Conservation (phyloP, 2,888 invertebrate species). For the Odontomyia ornata region DNA sequence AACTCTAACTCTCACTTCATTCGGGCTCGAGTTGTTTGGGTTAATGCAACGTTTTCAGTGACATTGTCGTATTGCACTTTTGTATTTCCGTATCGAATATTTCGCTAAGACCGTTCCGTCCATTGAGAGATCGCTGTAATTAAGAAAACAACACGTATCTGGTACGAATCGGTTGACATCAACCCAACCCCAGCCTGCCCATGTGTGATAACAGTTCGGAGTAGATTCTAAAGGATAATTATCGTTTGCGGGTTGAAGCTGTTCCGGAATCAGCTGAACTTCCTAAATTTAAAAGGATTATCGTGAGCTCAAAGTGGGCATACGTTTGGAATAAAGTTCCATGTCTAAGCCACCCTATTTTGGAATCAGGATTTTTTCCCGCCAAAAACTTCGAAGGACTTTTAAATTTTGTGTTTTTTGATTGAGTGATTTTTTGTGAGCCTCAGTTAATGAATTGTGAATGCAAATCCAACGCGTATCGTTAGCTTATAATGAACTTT, state of each 20-base stretch:
- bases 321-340: too few species aligned
- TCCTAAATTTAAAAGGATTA: background rate
- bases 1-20: slow-evolving; percentile 61
- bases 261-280: background rate
- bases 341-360: background rate
- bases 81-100: slow-evolving; percentile 32
- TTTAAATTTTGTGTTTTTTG: background rate
- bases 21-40: slow-evolving; percentile 63
- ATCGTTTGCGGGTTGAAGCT: background rate
- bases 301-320: background rate
- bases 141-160: background rate
- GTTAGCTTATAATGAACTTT: background rate
- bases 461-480: background rate
- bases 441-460: background rate
- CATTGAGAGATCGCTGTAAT: background rate
- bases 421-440: background rate
- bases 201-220: background rate
- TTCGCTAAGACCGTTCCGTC: slow-evolving; percentile 14
- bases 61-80: slow-evolving; percentile 37
- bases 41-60: slow-evolving; percentile 55
- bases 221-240: background rate
- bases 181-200: background rate
- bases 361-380: slow-evolving; percentile 11
- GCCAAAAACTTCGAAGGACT: background rate
- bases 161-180: background rate